phyloP scores from a whole-genome alignment of 2,888 invertebrate species.

The Eristalinus aeneus region DNA sequence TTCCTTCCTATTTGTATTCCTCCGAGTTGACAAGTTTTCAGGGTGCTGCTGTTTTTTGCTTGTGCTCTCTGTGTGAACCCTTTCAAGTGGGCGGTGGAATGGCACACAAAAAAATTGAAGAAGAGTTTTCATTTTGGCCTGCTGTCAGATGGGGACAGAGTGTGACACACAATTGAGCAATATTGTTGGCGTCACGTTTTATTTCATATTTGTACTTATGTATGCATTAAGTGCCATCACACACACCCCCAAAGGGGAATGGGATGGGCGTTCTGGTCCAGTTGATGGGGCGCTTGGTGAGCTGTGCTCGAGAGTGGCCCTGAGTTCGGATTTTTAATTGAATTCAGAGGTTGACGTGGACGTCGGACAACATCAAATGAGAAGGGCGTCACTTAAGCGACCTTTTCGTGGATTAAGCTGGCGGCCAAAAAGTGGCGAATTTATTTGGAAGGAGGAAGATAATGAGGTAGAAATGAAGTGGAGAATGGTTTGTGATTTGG shows the following conservation, averaged over 20 bases:
- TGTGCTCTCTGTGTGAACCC: slow-evolving; percentile 10
- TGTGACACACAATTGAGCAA: slow-evolving; percentile 70
- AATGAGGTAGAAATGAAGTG: no score
- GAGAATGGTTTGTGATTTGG: no score
- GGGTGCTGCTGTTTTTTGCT: slow-evolving; percentile 15
- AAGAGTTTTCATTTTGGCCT: slow-evolving; percentile 52
- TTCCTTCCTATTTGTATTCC: slow-evolving; percentile 58
- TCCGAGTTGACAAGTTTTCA: slow-evolving; percentile 49
- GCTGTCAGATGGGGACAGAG: slow-evolving; percentile 66
- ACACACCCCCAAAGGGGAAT: neutral
- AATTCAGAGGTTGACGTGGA: slow-evolving; percentile 25
- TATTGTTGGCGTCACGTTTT: slow-evolving; percentile 69
- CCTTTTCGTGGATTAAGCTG: neutral
- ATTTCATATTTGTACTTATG: slow-evolving; percentile 67
- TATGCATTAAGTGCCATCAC: slow-evolving; percentile 10
- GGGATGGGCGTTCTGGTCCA: slow-evolving; percentile 2
- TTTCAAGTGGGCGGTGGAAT: slow-evolving; percentile 8
- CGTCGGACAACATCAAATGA: neutral
- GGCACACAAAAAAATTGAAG: slow-evolving; percentile 31
- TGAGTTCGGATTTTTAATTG: slow-evolving; percentile 28
- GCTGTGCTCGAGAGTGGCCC: neutral
- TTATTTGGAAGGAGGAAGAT: neutral
- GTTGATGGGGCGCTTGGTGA: neutral
- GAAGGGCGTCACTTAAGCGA: neutral
- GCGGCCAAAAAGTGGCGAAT: neutral